Conservation (phyloP, 2,888 invertebrate species). For the Tenthredo distinguenda region DNA sequence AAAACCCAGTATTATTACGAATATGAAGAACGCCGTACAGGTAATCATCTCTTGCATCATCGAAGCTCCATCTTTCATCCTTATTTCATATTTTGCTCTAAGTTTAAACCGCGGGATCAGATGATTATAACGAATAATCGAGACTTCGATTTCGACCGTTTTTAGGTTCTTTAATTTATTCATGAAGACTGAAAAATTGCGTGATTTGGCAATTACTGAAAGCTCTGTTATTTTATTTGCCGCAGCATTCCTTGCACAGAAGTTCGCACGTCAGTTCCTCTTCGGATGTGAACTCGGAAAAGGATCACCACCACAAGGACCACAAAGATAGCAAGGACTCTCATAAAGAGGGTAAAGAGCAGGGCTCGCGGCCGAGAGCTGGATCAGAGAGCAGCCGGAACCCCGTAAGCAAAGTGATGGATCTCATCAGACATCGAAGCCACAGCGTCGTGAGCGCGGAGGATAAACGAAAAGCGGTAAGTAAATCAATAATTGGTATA, state of each 20-base stretch:
- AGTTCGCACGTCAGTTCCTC: slow-evolving; percentile 73
- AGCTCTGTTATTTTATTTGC: slow-evolving; percentile 32
- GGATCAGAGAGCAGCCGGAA: slow-evolving; percentile 83
- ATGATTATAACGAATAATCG: too few relatives aligned
- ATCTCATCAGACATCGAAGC: slow-evolving; percentile 90
- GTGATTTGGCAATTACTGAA: neutral
- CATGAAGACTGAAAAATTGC: neutral
- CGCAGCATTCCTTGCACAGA: slow-evolving; percentile 72
- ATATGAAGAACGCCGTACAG: slow-evolving; percentile 92
- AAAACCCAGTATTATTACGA: slow-evolving; percentile 88
- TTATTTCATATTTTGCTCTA: neutral
- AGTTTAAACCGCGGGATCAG: too few relatives aligned
- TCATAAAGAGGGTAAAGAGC: slow-evolving; percentile 64
- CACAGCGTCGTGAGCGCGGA: slow-evolving; percentile 86
- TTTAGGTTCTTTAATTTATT: neutral
- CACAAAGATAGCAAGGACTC: slow-evolving; percentile 64
- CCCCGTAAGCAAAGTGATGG: slow-evolving; percentile 95
- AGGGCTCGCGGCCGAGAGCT: slow-evolving; percentile 69
- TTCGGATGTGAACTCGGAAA: slow-evolving; percentile 70
- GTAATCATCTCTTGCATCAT: slow-evolving; percentile 75
- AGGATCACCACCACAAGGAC: slow-evolving; percentile 67
- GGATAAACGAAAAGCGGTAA: slow-evolving; percentile 86
- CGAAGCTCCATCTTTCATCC: neutral
- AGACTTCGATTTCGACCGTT: too few relatives aligned
- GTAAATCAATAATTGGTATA: slow-evolving; percentile 67